Evolutionary conservation across 2,797 vertebrate species (phyloP).

Genomic region (Diceros bicornis): DNA sequence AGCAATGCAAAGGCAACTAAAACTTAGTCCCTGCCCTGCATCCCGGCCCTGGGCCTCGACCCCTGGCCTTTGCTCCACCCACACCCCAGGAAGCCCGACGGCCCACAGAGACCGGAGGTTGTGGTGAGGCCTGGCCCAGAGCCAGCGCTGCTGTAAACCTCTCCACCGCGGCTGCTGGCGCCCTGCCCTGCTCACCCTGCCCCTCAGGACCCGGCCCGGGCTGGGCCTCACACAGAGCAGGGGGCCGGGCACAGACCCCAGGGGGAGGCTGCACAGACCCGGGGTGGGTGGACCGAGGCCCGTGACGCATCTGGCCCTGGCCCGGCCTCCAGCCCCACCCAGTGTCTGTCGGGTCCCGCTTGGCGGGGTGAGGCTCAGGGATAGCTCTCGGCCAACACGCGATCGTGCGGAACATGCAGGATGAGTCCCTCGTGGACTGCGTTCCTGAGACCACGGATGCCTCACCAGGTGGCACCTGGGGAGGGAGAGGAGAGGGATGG

Average conservation of each 20-base stretch:
- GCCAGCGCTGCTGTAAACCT: background rate
- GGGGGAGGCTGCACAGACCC: background rate
- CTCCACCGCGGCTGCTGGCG: no score
- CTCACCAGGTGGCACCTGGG: background rate
- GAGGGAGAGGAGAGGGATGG: no score
- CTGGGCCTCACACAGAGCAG: background rate
- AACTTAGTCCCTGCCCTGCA: no score
- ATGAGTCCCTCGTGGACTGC: background rate
- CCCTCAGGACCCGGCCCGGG: background rate
- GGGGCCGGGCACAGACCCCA: no score
- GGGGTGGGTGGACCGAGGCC: background rate
- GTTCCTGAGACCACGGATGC: background rate
- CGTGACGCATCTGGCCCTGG: background rate
- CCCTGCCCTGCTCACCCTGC: background rate
- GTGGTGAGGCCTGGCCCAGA: background rate
- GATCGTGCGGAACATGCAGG: background rate
- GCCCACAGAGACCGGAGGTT: rapidly evolving
- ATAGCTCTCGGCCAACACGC: background rate
- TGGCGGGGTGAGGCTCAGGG: background rate
- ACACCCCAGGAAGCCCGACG: background rate
- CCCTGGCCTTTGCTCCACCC: background rate
- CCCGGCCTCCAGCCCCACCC: background rate
- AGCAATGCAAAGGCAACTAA: background rate
- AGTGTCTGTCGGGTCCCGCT: background rate
- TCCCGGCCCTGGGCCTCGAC: background rate